These are phyloP conservation scores for Lerista edwardsae DNA, from an alignment of 2,797 vertebrate species.

Conservation along the genomic window DNA sequence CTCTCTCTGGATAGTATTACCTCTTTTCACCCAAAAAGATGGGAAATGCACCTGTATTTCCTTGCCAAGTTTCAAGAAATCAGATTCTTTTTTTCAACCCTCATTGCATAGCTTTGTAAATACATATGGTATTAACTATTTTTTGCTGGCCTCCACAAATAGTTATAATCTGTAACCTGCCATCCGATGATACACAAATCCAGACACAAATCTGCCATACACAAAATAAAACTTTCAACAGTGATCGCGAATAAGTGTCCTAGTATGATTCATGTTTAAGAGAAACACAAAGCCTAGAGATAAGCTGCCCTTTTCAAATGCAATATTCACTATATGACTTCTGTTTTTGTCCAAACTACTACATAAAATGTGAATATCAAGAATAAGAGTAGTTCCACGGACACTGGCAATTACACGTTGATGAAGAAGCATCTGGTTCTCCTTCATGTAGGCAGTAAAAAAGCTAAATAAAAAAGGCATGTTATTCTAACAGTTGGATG, in stretches of 20 bases:
- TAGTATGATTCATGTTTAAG: neutral
- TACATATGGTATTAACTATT: accelerated
- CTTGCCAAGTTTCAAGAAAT: neutral
- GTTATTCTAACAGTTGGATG: neutral
- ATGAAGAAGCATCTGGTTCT: neutral
- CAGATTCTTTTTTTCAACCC: neutral
- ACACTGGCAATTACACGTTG: neutral
- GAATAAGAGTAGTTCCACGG: neutral
- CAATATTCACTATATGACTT: neutral
- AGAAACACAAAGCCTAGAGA: constrained; percentile 4
- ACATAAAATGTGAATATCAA: neutral
- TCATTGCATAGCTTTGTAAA: neutral
- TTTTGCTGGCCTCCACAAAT: constrained; percentile 13
- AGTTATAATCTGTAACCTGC: neutral
- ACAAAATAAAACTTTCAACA: neutral
- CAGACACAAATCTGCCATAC: too few species aligned
- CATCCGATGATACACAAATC: too few species aligned
- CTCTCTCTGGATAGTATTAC: accelerated
- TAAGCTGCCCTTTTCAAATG: neutral
- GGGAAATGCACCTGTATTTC: neutral
- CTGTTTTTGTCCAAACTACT: neutral
- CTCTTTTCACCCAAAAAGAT: neutral
- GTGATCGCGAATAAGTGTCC: neutral
- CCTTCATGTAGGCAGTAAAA: neutral
- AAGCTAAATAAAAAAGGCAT: neutral